These are phyloP conservation scores for Etheostoma perlongum DNA, from an alignment of 2,797 vertebrate genomes.

Conservation along the genomic window DNA sequence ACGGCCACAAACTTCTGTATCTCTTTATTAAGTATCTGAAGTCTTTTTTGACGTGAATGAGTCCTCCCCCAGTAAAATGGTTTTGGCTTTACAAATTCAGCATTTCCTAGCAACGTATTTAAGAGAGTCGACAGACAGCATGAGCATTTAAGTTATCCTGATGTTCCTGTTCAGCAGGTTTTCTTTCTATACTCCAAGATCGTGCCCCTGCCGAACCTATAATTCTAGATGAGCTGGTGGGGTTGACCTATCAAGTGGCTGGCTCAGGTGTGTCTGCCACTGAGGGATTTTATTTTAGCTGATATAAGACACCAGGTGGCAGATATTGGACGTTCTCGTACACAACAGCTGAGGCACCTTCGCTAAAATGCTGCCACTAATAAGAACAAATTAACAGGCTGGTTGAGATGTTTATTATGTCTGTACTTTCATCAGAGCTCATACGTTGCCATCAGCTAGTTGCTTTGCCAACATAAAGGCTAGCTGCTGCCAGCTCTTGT, in stretches of 20 bases:
- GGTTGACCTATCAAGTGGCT: conserved; percentile 13
- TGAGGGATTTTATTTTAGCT: conserved; percentile 5
- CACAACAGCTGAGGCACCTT: neutral
- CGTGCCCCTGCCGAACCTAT: neutral
- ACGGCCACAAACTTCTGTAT: neutral
- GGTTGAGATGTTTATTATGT: neutral
- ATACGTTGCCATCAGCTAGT: conserved; percentile 29
- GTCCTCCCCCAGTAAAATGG: neutral
- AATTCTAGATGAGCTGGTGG: conserved; percentile 14
- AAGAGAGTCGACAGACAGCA: neutral
- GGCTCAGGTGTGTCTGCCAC: conserved; percentile 2
- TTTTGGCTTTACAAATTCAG: conserved; percentile 8
- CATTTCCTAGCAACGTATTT: neutral
- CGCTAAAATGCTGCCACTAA: neutral
- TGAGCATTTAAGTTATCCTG: neutral
- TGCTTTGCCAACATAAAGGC: conserved; percentile 27
- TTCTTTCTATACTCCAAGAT: neutral
- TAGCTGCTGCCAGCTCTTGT: conserved; percentile 15
- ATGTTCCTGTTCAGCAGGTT: conserved; percentile 15
- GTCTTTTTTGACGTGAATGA: conserved; percentile 9
- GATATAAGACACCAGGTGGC: neutral
- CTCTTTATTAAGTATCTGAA: conserved; percentile 7
- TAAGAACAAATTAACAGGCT: conserved; percentile 13
- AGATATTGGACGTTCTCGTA: neutral
- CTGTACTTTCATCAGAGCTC: conserved; percentile 29